Evolutionary conservation across 2,797 vertebrate species (phyloP).

Genomic region (Buphagus erythrorhynchus): DNA sequence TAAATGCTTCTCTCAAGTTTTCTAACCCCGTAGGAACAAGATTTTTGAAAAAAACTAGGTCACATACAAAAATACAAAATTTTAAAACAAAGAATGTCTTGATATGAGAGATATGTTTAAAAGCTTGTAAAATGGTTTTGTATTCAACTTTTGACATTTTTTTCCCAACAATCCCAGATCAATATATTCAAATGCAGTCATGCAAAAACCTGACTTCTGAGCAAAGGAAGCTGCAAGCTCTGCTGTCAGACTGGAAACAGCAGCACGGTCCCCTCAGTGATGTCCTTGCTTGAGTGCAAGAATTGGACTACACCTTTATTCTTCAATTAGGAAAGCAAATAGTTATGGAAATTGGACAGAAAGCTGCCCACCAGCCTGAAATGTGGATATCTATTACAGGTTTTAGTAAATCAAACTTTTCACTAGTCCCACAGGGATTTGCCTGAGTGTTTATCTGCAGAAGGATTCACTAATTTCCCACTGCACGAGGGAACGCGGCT

Average conservation of each 20-base stretch:
- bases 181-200: slow-evolving; percentile 35
- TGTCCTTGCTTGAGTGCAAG: not conserved
- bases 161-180: not conserved
- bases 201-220: slow-evolving; percentile 18
- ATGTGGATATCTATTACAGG: not conserved
- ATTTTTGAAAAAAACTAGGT: slow-evolving; percentile 46
- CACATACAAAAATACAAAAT: slow-evolving; percentile 69
- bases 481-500: not conserved
- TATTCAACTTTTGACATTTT: slow-evolving; percentile 5
- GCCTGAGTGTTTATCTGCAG: not conserved
- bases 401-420: not conserved
- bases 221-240: not conserved
- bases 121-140: slow-evolving; percentile 20
- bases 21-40: slow-evolving; percentile 61
- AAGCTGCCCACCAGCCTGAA: not conserved
- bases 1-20: slow-evolving; percentile 68
- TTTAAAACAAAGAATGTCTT: slow-evolving; percentile 65
- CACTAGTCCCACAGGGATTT: not conserved
- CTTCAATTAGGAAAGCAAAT: not conserved
- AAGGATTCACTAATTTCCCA: not conserved
- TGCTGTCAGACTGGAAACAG: not conserved
- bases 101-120: slow-evolving; percentile 63
- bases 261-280: not conserved
- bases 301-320: not conserved
- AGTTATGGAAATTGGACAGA: not conserved